Evolutionary conservation across 2,797 vertebrate genomes (phyloP).

Genomic region (Eidolon dupreanum): DNA sequence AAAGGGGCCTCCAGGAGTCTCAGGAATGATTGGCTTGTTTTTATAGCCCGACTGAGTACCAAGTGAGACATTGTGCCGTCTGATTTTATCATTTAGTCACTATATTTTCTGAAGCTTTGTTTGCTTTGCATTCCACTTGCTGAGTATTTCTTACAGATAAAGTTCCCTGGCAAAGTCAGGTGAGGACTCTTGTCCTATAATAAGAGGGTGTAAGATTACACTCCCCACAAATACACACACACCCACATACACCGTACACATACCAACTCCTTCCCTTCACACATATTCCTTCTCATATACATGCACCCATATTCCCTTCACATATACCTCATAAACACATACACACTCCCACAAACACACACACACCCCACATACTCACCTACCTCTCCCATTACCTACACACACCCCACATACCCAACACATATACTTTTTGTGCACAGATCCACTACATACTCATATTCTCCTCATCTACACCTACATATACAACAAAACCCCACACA

Average conservation of each 20-base stretch:
- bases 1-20: not conserved
- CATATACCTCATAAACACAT: not conserved
- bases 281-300: not conserved
- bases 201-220: not conserved
- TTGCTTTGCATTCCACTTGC: not conserved
- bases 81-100: not conserved
- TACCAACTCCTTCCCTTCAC: no score
- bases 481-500: not conserved
- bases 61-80: fast-evolving
- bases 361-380: not conserved
- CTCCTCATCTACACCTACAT: not conserved
- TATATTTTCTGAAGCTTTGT: not conserved
- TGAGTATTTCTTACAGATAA: not conserved
- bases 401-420: not conserved
- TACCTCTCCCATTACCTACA: not conserved
- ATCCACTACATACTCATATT: no score
- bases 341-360: not conserved
- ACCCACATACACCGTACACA: not conserved
- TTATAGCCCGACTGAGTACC: not conserved
- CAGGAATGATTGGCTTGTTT: not conserved
- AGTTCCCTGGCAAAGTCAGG: not conserved
- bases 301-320: not conserved
- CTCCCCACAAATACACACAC: not conserved
- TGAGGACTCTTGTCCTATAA: not conserved
- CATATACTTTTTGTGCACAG: not conserved